Base-by-base conservation (phyloP, 1,140 invertebrate species). In the Zelostemma sp. region DNA sequence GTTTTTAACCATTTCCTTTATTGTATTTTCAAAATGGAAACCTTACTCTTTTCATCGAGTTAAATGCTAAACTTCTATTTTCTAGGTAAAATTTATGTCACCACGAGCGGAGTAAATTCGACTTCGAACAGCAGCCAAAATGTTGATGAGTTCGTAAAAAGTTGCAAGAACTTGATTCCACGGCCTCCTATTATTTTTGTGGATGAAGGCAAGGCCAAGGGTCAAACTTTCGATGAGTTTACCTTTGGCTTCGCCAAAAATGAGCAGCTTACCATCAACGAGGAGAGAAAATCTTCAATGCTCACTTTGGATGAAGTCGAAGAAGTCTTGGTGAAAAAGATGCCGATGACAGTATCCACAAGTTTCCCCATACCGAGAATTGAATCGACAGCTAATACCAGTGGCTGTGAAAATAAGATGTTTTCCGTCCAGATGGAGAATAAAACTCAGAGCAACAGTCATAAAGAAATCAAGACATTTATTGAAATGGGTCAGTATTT, bases 201-300 rank as follows among this genome's bases (percentile, higher is more conserved):
- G 69, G 88, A 89, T 56, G 86, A 88, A 68, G 81, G 83, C 33
- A 35, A 72, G 8, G 76, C 81, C 5, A 85, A 80, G 56, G 81
- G 69, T 12, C 78, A 64, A 8, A 78, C 82, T 59, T 84, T 87
- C 4, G 87, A 88, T 67, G 86, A 89, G 71, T 85, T 90, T 50
- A 90, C 88, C 6, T 91, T 91, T 77, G 90, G 90, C 12, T 91
- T 91, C 74, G 90, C 90, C 72, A 85, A 91, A 43, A 91, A 91
- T 77, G 89, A 91, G 75, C 87, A 89, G 73, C 81, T 91, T 62
- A 77, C 91, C 28, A 66, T 74, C 0, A 79, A 85, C 6, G 79
- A 84, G 2, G 75, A 75, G 9, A 53, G 69, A 16, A 59, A 59
- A n/a, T 48, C 56, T 45, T 41, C 74, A 31, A 45, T 11, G 11